These are phyloP conservation scores for Charadrius vociferus DNA, from an alignment of 2,113 vertebrate species.

Conservation along the genomic window DNA sequence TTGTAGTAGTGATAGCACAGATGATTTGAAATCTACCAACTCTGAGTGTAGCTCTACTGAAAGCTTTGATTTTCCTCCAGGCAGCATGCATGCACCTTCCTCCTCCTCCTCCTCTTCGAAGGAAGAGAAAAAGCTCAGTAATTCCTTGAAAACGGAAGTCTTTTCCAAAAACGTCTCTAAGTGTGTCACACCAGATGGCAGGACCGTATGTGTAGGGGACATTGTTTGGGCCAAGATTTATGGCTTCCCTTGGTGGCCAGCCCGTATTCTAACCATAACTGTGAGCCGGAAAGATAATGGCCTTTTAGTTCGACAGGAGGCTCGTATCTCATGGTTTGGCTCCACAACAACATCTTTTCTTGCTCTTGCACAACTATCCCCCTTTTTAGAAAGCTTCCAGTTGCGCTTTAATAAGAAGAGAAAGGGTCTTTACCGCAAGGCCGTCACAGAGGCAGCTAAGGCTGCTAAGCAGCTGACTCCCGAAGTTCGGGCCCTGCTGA, in stretches of 20 bases:
- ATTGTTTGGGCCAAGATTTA: conserved; percentile 99
- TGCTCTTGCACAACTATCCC: conserved; percentile 90
- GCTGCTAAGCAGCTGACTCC: conserved; percentile 97
- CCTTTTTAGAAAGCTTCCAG: conserved; percentile 98
- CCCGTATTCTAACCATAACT: conserved; percentile 91
- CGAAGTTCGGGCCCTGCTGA: conserved; percentile 94
- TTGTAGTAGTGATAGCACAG: conserved; percentile 89
- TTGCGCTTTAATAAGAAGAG: conserved; percentile 97
- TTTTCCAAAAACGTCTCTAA: conserved; percentile 98
- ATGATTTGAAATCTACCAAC: conserved; percentile 89
- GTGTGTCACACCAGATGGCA: conserved; percentile 90
- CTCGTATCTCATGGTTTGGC: conserved; percentile 95
- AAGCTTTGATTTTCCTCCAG: conserved; percentile 89
- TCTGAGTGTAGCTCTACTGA: conserved; percentile 94
- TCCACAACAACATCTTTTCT: conserved; percentile 98
- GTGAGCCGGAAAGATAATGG: conserved; percentile 92
- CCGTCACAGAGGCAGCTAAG: conserved; percentile 94
- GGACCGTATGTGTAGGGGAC: conserved; percentile 95
- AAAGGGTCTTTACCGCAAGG: conserved; percentile 97
- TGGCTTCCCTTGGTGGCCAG: conserved; percentile 99
- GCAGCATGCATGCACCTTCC: conserved; percentile 83
- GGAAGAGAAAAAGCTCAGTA: conserved; percentile 88
- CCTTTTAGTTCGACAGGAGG: conserved; percentile 92
- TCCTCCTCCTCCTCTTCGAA: conserved; percentile 80
- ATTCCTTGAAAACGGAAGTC: conserved; percentile 89